Evolutionary conservation across 2,888 invertebrate genomes (phyloP).

Genomic region (Pristionchus japonicus): DNA sequence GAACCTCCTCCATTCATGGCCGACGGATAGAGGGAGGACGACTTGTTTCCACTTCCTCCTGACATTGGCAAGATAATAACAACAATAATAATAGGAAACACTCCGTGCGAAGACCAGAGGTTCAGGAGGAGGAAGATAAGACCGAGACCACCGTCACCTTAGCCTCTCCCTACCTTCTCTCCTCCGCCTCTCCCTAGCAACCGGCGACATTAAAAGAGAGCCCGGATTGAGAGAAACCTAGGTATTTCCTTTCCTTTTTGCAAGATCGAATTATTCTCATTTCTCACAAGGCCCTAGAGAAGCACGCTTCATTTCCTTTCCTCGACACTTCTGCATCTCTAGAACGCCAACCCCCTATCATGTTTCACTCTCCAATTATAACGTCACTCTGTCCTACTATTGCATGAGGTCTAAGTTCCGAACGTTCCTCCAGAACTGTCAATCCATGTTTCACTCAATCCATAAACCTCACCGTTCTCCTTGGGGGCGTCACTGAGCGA

Average conservation of each 20-base stretch:
- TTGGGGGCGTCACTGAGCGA: constrained; percentile 58
- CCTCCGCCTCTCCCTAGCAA: not conserved
- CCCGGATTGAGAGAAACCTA: not conserved
- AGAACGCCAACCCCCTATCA: too few species aligned
- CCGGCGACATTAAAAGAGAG: not conserved
- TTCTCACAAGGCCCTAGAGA: too few species aligned
- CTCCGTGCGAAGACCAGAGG: too few species aligned
- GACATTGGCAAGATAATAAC: too few species aligned
- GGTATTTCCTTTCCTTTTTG: not conserved
- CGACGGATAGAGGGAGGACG: constrained; percentile 52
- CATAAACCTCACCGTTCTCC: constrained; percentile 19
- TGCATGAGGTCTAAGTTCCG: too few species aligned
- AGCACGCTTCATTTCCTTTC: too few species aligned
- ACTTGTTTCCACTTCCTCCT: not conserved
- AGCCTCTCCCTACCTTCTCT: not conserved
- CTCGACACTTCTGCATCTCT: too few species aligned
- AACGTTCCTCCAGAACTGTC: too few species aligned
- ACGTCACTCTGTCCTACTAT: too few species aligned
- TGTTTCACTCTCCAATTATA: too few species aligned
- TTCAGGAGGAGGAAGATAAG: not conserved
- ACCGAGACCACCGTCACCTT: not conserved
- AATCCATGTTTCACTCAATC: not conserved
- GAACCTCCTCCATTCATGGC: constrained; percentile 36
- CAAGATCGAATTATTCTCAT: not conserved
- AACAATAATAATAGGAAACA: too few species aligned